These are phyloP conservation scores for Heliornis fulica DNA, from an alignment of 2,113 vertebrate genomes.

Conservation along the genomic window DNA sequence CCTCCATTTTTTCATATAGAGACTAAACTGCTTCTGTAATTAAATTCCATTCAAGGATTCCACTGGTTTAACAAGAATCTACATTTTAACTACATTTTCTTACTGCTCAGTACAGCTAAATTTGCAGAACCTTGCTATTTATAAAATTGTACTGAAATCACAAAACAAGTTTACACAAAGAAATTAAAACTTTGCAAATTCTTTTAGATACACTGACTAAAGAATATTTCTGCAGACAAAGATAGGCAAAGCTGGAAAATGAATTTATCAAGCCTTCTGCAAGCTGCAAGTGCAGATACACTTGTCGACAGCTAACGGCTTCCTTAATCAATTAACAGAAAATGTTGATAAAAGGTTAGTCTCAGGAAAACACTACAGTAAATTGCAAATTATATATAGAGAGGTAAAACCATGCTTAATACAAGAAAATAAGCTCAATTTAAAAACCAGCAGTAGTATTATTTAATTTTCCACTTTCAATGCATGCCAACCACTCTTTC, in stretches of 20 bases:
- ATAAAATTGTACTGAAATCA: constrained; percentile 3
- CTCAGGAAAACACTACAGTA: neutral
- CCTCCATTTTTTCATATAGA: neutral
- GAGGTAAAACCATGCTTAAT: neutral
- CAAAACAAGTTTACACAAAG: neutral
- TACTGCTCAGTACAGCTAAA: neutral
- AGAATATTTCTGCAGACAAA: constrained; percentile 49
- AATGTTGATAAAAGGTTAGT: neutral
- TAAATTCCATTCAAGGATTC: neutral
- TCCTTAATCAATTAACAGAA: constrained; percentile 47
- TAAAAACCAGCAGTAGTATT: neutral
- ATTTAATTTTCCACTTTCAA: constrained; percentile 15
- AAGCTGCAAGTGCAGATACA: constrained; percentile 42
- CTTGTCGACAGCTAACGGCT: neutral
- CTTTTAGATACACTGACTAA: constrained; percentile 26
- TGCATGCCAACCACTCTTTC: neutral
- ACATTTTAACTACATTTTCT: neutral
- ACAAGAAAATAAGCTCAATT: neutral
- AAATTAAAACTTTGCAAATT: constrained; percentile 35
- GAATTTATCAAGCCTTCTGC: constrained; percentile 18
- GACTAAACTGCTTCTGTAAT: neutral
- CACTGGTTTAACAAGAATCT: neutral
- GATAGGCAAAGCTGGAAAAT: constrained; percentile 32
- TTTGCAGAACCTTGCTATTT: constrained; percentile 19
- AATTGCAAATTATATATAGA: constrained; percentile 14